phyloP scores from a whole-genome alignment of 2,888 invertebrate species.

The Rhagium mordax region DNA sequence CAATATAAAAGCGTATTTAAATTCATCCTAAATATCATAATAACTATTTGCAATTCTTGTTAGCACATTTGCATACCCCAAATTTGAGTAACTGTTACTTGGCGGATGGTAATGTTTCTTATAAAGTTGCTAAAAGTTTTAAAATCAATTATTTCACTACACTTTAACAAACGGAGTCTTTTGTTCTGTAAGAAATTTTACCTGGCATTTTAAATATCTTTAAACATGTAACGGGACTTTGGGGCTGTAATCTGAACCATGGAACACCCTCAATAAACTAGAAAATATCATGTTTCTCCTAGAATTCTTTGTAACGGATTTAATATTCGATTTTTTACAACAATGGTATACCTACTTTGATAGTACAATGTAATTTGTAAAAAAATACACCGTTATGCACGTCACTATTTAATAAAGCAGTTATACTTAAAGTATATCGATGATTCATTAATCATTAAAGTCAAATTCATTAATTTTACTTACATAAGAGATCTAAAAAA shows the following conservation, averaged over 20 bases:
- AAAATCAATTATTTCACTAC: background rate
- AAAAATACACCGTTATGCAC: constrained; percentile 1
- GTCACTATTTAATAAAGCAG: background rate
- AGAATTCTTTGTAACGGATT: background rate
- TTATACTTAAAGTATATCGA: background rate
- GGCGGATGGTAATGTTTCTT: background rate
- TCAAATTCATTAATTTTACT: too few relatives aligned
- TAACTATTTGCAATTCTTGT: constrained; percentile 16
- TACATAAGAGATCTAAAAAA: too few relatives aligned
- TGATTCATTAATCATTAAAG: too few relatives aligned
- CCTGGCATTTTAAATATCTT: background rate
- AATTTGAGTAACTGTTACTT: constrained; percentile 22
- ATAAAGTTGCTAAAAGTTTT: background rate
- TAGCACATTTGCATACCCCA: constrained; percentile 21
- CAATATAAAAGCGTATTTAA: background rate
- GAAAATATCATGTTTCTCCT: background rate
- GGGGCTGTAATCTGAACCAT: background rate
- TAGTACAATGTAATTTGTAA: background rate
- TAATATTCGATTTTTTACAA: background rate
- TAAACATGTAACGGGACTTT: background rate
- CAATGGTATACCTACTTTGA: background rate
- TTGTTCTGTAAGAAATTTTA: background rate
- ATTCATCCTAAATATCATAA: background rate
- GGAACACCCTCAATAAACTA: background rate
- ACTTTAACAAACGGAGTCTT: background rate